Evolutionary conservation across 1,140 invertebrate genomes (phyloP).

Genomic region (Maniola jurtina): DNA sequence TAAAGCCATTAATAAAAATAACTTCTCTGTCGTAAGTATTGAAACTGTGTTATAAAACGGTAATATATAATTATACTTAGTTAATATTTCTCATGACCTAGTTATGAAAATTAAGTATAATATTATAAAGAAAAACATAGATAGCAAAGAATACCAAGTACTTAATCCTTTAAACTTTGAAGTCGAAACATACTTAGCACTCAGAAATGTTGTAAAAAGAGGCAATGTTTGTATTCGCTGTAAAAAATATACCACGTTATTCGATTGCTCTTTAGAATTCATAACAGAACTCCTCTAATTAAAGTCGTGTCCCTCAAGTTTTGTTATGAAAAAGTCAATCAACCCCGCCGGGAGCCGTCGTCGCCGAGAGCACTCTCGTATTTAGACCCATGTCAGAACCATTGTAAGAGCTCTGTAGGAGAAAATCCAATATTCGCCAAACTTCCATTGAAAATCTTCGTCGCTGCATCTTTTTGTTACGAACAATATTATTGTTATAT

Average conservation of each 20-base stretch:
- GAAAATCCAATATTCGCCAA: conserved; percentile 49
- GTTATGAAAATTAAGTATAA: too few relatives aligned
- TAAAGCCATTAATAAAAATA: too few relatives aligned
- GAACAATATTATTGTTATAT: conserved; percentile 8
- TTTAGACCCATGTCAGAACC: conserved; percentile 48
- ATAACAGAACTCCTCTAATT: conserved; percentile 45
- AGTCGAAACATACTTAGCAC: too few relatives aligned
- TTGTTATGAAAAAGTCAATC: conserved; percentile 53
- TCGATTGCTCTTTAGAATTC: conserved; percentile 33
- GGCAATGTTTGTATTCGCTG: too few relatives aligned
- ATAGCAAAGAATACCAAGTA: too few relatives aligned
- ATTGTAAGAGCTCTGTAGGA: conserved; percentile 47
- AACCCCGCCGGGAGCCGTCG: conserved; percentile 30
- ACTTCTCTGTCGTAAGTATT: too few relatives aligned
- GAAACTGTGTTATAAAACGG: too few relatives aligned
- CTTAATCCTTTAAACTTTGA: too few relatives aligned
- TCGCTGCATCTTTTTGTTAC: conserved; percentile 39
- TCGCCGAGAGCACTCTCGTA: conserved; percentile 33
- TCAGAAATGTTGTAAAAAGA: too few relatives aligned
- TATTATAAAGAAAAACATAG: too few relatives aligned
- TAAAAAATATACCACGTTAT: not conserved
- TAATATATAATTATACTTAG: too few relatives aligned
- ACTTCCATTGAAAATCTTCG: conserved; percentile 44
- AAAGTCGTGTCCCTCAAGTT: conserved; percentile 38
- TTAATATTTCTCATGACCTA: too few relatives aligned